phyloP scores from a whole-genome alignment of 2,113 vertebrate species.

The Hymenochirus boettgeri region DNA sequence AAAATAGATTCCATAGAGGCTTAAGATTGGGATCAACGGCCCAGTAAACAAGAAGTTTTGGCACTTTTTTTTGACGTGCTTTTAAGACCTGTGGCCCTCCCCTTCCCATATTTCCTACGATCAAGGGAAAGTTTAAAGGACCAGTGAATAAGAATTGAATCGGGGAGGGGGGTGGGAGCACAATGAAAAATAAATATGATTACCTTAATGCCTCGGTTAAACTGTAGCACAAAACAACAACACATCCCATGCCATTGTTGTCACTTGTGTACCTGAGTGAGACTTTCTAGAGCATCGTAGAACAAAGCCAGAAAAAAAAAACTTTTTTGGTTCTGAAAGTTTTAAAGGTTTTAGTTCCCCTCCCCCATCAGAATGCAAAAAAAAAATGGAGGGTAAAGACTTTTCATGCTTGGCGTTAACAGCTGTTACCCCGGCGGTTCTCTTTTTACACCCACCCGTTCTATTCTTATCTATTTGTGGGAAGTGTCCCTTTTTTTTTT shows the following conservation, averaged over 20 bases:
- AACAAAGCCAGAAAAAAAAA: slow-evolving; percentile 87
- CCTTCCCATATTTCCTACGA: too few relatives aligned
- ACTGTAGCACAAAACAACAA: slow-evolving; percentile 99
- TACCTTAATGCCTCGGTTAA: slow-evolving; percentile 89
- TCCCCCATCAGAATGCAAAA: slow-evolving; percentile 74
- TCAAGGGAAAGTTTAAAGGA: slow-evolving; percentile 49
- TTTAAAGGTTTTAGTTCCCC: background rate
- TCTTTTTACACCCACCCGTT: slow-evolving; percentile 71
- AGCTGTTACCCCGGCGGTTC: slow-evolving; percentile 79
- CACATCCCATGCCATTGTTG: slow-evolving; percentile 99
- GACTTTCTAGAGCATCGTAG: slow-evolving; percentile 98
- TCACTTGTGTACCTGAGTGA: slow-evolving; percentile 99
- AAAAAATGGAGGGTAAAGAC: slow-evolving; percentile 82
- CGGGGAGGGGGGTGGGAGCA: background rate
- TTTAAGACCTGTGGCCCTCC: background rate
- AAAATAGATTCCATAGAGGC: slow-evolving; percentile 44
- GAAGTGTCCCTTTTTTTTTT: slow-evolving; percentile 47
- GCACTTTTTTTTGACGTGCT: slow-evolving; percentile 53
- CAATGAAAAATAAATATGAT: slow-evolving; percentile 27
- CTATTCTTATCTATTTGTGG: slow-evolving; percentile 73
- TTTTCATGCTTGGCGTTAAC: slow-evolving; percentile 79
- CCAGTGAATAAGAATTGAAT: slow-evolving; percentile 43
- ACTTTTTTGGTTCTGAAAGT: slow-evolving; percentile 40
- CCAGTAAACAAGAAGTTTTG: slow-evolving; percentile 74
- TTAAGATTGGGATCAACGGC: slow-evolving; percentile 57